Base-by-base conservation (phyloP, 1,140 invertebrate genomes). In the Leptinotarsa defecta region DNA sequence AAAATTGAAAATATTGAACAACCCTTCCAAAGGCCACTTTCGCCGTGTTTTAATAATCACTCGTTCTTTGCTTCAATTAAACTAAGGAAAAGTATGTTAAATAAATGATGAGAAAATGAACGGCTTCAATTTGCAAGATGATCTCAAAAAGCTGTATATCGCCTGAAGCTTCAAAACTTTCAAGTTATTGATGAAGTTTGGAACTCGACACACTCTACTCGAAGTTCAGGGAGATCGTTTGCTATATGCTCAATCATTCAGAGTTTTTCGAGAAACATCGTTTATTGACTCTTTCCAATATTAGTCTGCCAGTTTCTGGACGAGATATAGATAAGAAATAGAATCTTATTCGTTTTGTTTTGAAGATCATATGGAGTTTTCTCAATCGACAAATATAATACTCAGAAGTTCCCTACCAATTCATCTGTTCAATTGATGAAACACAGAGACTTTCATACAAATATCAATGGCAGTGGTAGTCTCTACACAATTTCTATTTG, bases 101-200 rank as follows among this genome's bases (percentile, higher is more conserved):
- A 65, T 65, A 65, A 65, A 65, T 65, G 24, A 65, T 65, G 20
- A 27, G 24, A 20, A 65, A 65, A 65, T 65, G 24, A 65, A 27
- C 24, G 63, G 20, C 63, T 65, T 20, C 20, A 27, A 65, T 24
- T 65, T 24, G 20, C 63, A 65, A 27, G 63, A 65, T 65, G 24
- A 65, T 27, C 24, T 65, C 24, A 20, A 15, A n/a, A 57, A 57
- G n/a, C 52, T 57, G 52, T 57, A 57, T 57, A 72, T 63, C 57
- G 57, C 71, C 57, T 43, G 22, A 62, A 72, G 71, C 71, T 72
- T 62, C 71, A 72, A 57, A 57, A 63, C 22, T 27, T 63, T 72
- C 27, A 52, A 72, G 61, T 72, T 72, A 72, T 72, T 72, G 71
- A 72, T 72, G 71, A 63, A 72, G 52, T 57, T 19, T 72, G n/a